Percentiles rank a stretch among this genome's conserved stretches.
Evolutionary conservation across 2,113 vertebrate genomes (phyloP).

Genomic region (Austrofundulus limnaeus): DNA sequence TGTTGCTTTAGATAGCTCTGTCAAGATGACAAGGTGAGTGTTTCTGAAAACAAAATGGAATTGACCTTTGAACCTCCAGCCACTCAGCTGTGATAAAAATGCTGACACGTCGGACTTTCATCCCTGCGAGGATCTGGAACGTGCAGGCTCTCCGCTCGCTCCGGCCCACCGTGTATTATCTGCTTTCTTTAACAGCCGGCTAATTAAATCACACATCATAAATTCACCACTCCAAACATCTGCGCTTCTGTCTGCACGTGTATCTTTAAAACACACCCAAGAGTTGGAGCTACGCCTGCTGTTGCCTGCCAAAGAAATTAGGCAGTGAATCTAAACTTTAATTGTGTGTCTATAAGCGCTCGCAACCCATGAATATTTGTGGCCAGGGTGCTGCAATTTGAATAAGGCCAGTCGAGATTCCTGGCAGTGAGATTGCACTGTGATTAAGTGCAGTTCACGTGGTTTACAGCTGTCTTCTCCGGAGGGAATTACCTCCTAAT

Average conservation of each 20-base stretch:
- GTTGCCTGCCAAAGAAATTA: slow-evolving; percentile 75
- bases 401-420: slow-evolving; percentile 77
- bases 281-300: slow-evolving; percentile 48
- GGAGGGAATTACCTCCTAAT: slow-evolving; percentile 82
- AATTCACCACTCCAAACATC: slow-evolving; percentile 61
- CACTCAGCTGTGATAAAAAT: slow-evolving; percentile 68
- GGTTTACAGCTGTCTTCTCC: slow-evolving; percentile 85
- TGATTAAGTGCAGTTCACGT: slow-evolving; percentile 82
- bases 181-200: slow-evolving; percentile 65
- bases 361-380: slow-evolving; percentile 66
- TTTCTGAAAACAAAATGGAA: slow-evolving; percentile 54
- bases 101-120: slow-evolving; percentile 62
- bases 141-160: slow-evolving; percentile 13
- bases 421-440: slow-evolving; percentile 75
- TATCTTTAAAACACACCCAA: slow-evolving; percentile 35
- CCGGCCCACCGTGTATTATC: slow-evolving; percentile 58
- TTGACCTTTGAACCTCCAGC: slow-evolving; percentile 65
- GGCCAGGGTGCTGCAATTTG: slow-evolving; percentile 71
- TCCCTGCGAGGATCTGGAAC: slow-evolving; percentile 14
- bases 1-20: slow-evolving; percentile 62
- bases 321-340: slow-evolving; percentile 77
- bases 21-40: slow-evolving; percentile 66
- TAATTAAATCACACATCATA: slow-evolving; percentile 81
- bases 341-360: slow-evolving; percentile 64
- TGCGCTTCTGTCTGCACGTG: slow-evolving; percentile 24